Conservation (phyloP, 2,888 invertebrate genomes). For the Zaprionus obscuricornis region DNA sequence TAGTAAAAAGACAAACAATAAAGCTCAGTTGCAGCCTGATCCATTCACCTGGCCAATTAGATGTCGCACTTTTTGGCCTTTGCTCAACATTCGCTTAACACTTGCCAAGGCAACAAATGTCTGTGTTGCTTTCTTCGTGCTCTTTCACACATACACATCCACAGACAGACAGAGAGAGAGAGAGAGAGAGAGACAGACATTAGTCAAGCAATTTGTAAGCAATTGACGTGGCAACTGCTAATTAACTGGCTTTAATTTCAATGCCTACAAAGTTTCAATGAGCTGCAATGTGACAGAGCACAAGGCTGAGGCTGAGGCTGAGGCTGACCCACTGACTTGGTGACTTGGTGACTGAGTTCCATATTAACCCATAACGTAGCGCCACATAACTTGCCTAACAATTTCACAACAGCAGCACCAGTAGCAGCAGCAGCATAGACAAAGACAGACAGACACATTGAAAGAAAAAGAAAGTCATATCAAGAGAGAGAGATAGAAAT, state of each 20-base stretch:
- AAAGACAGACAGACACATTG: neutral
- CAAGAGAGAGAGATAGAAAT: slow-evolving; percentile 10
- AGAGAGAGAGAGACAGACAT: no score
- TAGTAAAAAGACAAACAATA: slow-evolving; percentile 37
- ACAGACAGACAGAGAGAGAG: no score
- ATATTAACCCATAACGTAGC: slow-evolving; percentile 56
- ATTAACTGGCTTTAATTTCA: slow-evolving; percentile 69
- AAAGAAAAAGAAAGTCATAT: slow-evolving; percentile 3
- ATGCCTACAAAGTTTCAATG: slow-evolving; percentile 64
- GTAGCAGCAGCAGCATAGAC: slow-evolving; percentile 3
- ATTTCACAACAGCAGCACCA: slow-evolving; percentile 5
- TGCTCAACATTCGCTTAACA: no score
- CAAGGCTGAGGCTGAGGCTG: slow-evolving; percentile 1
- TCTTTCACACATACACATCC: no score
- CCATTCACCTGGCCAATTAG: slow-evolving; percentile 34
- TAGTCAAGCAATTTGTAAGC: slow-evolving; percentile 56
- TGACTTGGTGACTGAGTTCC: slow-evolving; percentile 75
- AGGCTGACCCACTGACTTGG: slow-evolving; percentile 68
- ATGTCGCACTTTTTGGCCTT: slow-evolving; percentile 4
- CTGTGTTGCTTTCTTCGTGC: no score
- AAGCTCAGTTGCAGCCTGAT: slow-evolving; percentile 15
- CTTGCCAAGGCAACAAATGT: slow-evolving; percentile 41
- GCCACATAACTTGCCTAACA: slow-evolving; percentile 34
- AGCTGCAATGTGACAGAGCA: slow-evolving; percentile 29
- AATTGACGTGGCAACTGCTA: slow-evolving; percentile 62